A percentile compares a stretch with the other conserved stretches of the same genome.
Evolutionary conservation across 1,140 invertebrate genomes (phyloP).

Genomic region (Heliconius eleuchia): DNA sequence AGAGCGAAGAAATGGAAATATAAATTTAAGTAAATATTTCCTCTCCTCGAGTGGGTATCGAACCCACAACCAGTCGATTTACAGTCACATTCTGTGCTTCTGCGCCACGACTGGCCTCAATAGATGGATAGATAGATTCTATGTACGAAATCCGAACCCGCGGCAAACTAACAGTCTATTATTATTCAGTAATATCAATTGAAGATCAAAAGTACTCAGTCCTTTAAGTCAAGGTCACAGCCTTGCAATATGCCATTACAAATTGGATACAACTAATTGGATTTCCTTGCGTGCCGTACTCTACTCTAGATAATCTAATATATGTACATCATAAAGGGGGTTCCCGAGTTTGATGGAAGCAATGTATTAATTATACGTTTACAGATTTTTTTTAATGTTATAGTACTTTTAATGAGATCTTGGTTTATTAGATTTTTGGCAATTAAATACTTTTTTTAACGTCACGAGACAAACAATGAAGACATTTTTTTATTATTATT

Average conservation of each 20-base stretch:
- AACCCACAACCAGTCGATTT: too few species aligned
- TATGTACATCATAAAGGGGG: constrained; percentile 27
- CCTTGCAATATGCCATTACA: constrained; percentile 43
- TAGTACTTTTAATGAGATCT: neutral
- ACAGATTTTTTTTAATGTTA: neutral
- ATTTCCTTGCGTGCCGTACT: constrained; percentile 40
- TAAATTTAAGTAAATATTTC: too few species aligned
- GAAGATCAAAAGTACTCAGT: constrained; percentile 25
- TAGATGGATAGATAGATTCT: neutral
- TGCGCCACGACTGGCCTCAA: too few species aligned
- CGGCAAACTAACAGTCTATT: neutral
- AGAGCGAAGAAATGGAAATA: too few species aligned
- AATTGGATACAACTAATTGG: constrained; percentile 48
- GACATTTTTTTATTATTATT: too few species aligned
- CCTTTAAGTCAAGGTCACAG: constrained; percentile 44
- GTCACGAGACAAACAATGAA: too few species aligned
- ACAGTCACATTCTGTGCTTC: too few species aligned
- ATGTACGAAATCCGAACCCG: neutral
- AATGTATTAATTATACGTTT: neutral
- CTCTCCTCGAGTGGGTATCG: too few species aligned
- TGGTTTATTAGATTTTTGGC: too few species aligned
- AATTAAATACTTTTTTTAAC: too few species aligned
- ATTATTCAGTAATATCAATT: neutral
- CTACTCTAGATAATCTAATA: constrained; percentile 44
- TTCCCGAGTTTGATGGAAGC: constrained; percentile 22